Evolutionary conservation across 2,113 vertebrate genomes (phyloP).

Genomic region (Antechinus flavipes): DNA sequence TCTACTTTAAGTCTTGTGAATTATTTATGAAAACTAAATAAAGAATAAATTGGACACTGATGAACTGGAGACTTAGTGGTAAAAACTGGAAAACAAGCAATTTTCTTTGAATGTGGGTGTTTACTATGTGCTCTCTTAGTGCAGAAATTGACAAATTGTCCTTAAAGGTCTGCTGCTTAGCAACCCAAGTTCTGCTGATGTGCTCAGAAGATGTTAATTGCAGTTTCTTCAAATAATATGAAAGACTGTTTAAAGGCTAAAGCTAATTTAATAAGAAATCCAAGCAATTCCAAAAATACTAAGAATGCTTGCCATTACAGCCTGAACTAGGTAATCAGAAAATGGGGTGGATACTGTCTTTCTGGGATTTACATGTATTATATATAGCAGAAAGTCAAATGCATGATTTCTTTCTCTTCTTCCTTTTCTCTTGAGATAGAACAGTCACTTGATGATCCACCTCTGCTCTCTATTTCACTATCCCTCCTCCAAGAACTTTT

Average conservation of each 20-base stretch:
- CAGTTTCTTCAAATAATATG: constrained; percentile 70
- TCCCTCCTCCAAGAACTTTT: constrained; percentile 12
- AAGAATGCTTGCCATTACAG: not conserved
- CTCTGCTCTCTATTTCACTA: not conserved
- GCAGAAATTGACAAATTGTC: constrained; percentile 80
- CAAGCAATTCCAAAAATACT: constrained; percentile 4
- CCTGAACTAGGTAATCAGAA: not conserved
- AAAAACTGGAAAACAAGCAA: constrained; percentile 83
- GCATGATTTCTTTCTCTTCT: not conserved
- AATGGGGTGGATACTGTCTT: not conserved
- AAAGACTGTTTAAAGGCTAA: constrained; percentile 68
- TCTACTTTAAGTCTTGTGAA: constrained; percentile 83
- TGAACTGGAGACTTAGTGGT: constrained; percentile 77
- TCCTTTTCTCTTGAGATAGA: constrained; percentile 4
- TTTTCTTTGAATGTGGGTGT: constrained; percentile 83
- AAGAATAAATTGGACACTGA: constrained; percentile 84
- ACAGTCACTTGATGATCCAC: not conserved
- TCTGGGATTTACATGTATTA: not conserved
- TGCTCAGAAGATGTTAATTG: constrained; percentile 72
- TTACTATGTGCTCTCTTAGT: constrained; percentile 82
- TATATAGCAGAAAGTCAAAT: not conserved
- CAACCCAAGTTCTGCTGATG: constrained; percentile 75
- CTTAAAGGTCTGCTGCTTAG: constrained; percentile 79
- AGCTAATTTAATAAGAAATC: constrained; percentile 58
- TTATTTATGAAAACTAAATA: constrained; percentile 87